Evolutionary conservation across 2,113 vertebrate genomes (phyloP), one percentile per base, ranked within the genome.

Genomic region (Microtus richardsoni): DNA sequence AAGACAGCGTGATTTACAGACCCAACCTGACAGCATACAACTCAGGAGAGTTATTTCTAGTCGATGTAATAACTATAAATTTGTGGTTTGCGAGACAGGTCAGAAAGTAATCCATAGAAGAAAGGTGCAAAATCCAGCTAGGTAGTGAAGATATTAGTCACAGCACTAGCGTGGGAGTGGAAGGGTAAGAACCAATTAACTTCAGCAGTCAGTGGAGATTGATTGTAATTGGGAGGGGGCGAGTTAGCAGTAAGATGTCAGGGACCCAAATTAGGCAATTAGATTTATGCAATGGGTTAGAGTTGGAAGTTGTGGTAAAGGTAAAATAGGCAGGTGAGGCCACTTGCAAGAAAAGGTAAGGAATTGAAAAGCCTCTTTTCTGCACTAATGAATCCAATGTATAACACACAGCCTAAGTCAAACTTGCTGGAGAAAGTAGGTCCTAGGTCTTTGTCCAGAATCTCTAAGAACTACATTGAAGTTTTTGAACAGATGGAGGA

Each of bases 71-170:
- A 78, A 49, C 85, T 74, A 58, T 82, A 94, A 86, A 93, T 89
- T 24, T 88, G 78, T 91, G 33, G 21, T 86, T 85, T 88, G 11
- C 68, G 87, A 70, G 78, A 91, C 88, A 93, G 19, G 49, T 39
- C 93, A 88, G 82, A 88, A 91, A 93, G 87, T 39, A 79, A 91
- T 80, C 82, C 88, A 36, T 80, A 60, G 16, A 64, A 91, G 66
- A 93, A 93, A 94, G 77, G 30, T 89, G 7, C 30, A 89, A 80
- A 83, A 84, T 28, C 77, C n/a, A 70, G 47, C n/a, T 30, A 93
- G 52, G 30, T 62, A 87, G 44, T 89, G 36, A 90, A 92, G 49
- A 88, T 58, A 39, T 94, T 91, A 78, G 17, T 83, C 52, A 78
- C 77, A 73, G 10, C 1, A 4, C 47, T 73, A 90, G 52, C 9